Conservation (phyloP, 2,888 invertebrate species). For the Zonitis immaculata region DNA sequence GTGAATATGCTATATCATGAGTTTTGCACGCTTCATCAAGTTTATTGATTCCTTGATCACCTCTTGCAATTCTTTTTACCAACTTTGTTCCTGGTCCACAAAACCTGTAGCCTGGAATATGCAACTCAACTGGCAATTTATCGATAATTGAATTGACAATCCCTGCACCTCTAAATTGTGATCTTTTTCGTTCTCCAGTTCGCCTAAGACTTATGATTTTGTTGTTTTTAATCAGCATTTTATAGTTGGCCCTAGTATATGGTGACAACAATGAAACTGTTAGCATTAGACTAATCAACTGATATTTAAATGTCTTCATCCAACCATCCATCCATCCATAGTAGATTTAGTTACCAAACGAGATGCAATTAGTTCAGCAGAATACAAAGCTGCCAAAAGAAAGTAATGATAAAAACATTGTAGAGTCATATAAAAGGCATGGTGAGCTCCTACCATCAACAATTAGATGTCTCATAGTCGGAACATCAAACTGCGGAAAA, state of each 20-base stretch:
- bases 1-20: constrained; percentile 38
- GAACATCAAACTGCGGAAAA: constrained; percentile 42
- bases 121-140: constrained; percentile 23
- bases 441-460: too few species aligned
- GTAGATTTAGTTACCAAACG: not conserved
- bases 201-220: not conserved
- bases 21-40: constrained; percentile 36
- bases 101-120: constrained; percentile 26
- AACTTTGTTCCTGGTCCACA: constrained; percentile 33
- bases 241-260: too few species aligned
- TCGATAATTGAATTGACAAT: constrained; percentile 20
- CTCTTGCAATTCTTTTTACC: constrained; percentile 30
- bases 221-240: too few species aligned
- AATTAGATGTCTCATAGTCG: constrained; percentile 32
- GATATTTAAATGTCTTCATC: too few species aligned
- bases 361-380: constrained; percentile 9
- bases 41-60: constrained; percentile 36
- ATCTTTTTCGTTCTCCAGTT: constrained; percentile 10
- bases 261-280: too few species aligned
- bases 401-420: constrained; percentile 26
- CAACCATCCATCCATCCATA: too few species aligned
- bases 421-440: constrained; percentile 26
- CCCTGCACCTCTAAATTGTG: too few species aligned
- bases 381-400: not conserved
- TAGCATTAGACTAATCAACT: too few species aligned